These are phyloP conservation scores for Microctonus brassicae DNA, from an alignment of 2,888 invertebrate genomes.

Conservation along the genomic window DNA sequence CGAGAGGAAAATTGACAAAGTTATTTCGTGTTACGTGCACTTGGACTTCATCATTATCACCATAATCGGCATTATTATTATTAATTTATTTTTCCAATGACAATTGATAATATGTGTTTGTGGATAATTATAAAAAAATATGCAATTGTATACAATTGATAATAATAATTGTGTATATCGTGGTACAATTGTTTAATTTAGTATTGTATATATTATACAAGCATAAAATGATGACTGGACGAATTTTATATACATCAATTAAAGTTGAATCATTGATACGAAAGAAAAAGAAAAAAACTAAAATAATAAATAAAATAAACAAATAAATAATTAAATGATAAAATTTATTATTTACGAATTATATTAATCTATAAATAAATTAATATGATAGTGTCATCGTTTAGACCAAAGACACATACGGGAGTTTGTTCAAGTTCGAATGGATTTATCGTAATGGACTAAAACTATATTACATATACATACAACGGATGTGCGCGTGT, in stretches of 20 bases:
- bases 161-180: background rate
- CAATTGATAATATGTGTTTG: background rate
- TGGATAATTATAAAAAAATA: background rate
- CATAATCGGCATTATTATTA: background rate
- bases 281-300: background rate
- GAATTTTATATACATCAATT: background rate
- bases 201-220: background rate
- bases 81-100: no score
- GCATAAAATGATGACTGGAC: background rate
- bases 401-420: conserved; percentile 15
- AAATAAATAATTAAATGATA: background rate
- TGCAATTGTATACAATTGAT: background rate
- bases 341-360: background rate
- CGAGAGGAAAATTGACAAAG: conserved; percentile 57
- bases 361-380: background rate
- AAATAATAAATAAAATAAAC: no score
- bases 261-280: background rate
- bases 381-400: background rate
- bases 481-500: background rate
- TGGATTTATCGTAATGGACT: conserved; percentile 8
- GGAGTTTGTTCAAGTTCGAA: conserved; percentile 25
- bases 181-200: background rate
- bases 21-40: conserved; percentile 8
- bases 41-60: conserved; percentile 10
- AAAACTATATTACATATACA: no score